Evolutionary conservation across 1,140 invertebrate species (phyloP), one percentile per base, ranked within the genome.

Genomic region (Sesamia nonagrioides): DNA sequence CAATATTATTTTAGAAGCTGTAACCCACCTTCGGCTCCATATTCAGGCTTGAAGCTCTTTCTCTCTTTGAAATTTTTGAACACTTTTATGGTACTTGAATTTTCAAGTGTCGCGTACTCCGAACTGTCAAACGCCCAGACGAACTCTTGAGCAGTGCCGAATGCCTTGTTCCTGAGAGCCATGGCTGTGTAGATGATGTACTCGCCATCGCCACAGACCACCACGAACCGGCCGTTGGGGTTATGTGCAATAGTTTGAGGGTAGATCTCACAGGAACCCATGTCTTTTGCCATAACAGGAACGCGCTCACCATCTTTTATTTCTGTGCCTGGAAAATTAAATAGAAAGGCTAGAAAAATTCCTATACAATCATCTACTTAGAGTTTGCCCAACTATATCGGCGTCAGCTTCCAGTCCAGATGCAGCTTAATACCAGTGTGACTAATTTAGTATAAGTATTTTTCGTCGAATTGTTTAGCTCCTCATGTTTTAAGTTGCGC

Each of bases 171-270:
- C 58, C 99, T 96, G 45, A 99, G 95, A 0, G 99, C 99, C 98
- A 99, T 99, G 0, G 99, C 98, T 0, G 99, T 99, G 94, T 99
- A 99, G 84, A 99, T 99, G 15, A 99, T 99, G 92, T 99, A 99
- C 92, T 99, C 99, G 0, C 99, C 99, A 95, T 99, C 99, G 9
- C 99, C 99, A 95, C 99, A 99, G 8, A 99, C 99, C 5, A 99
- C 99, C 2, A 99, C 97, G 95, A 99, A 99, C 61, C 99, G 97
- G 56, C 99, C 99, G 95, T 99, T 99, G 0, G 99, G 98, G 95
- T 99, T 99, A 89, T 99, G 99, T 21, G 98, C 97, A 81, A 99
- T 98, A 0, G 98, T 99, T 92, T 99, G 99, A 0, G 99, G 99
- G 94, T 99, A 99, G 83, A 99, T 99, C 95, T 99, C 99, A 95